A percentile compares a stretch with the other conserved stretches of the same genome.
phyloP scores from a whole-genome alignment of 2,797 vertebrate species.

The Acipenser transmontanus region DNA sequence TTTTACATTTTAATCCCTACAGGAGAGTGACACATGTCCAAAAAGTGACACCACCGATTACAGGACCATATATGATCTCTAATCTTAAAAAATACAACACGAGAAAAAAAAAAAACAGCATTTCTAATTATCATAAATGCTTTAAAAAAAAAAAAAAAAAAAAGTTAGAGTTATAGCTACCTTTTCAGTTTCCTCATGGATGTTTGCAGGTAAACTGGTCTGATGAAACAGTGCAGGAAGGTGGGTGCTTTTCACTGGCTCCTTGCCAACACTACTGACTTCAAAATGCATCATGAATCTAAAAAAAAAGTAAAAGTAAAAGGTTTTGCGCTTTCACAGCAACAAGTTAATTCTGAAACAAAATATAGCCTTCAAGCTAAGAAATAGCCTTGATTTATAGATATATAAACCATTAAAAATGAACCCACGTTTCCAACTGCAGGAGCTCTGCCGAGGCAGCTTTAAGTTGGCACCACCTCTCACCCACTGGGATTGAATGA shows the following conservation, averaged over 20 bases:
- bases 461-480: constrained; percentile 66
- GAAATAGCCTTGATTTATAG: no score
- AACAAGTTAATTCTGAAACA: no score
- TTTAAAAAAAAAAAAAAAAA: no score
- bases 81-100: no score
- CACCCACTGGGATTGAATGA: constrained; percentile 58
- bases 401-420: no score
- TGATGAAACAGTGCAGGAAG: constrained; percentile 72
- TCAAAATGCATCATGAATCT: constrained; percentile 88
- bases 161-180: constrained; percentile 48
- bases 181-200: constrained; percentile 58
- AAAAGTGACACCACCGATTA: no score
- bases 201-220: constrained; percentile 45
- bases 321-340: no score
- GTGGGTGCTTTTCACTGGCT: constrained; percentile 75
- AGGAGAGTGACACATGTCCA: no score
- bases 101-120: background rate
- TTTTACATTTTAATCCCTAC: no score
- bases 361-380: no score
- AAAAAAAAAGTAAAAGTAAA: background rate
- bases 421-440: constrained; percentile 73
- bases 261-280: constrained; percentile 72
- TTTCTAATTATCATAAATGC: background rate
- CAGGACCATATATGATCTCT: no score
- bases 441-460: constrained; percentile 66